Evolutionary conservation across 2,797 vertebrate genomes (phyloP).

Genomic region (Parambassis ranga): DNA sequence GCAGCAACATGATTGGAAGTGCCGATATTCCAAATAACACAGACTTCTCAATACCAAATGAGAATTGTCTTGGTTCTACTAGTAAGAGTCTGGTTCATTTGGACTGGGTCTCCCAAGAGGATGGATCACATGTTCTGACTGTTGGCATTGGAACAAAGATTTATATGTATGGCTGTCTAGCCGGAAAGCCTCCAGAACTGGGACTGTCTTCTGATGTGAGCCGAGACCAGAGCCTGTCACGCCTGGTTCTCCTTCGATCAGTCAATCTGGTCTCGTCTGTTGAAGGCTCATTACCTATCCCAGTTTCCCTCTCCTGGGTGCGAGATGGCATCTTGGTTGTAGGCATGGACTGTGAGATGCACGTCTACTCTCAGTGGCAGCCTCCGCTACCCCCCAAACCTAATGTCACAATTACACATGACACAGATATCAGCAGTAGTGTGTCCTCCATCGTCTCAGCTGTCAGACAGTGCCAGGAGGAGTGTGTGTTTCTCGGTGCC

Average conservation of each 20-base stretch:
- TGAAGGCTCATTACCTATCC: conserved; percentile 91
- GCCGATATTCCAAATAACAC: conserved; percentile 48
- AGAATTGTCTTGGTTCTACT: conserved; percentile 63
- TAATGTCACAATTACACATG: conserved; percentile 58
- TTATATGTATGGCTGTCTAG: conserved; percentile 91
- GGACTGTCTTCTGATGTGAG: conserved; percentile 80
- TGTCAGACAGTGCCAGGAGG: conserved; percentile 85
- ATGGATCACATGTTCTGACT: conserved; percentile 96
- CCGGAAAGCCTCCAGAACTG: conserved; percentile 89
- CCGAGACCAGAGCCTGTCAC: conserved; percentile 78
- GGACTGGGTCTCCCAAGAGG: conserved; percentile 98
- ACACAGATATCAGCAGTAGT: conserved; percentile 84
- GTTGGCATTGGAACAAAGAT: conserved; percentile 94
- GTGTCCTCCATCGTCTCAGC: conserved; percentile 84
- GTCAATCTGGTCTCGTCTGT: conserved; percentile 95
- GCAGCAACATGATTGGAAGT: conserved; percentile 13
- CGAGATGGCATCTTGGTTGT: conserved; percentile 97
- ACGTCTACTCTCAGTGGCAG: conserved; percentile 99
- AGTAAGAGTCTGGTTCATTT: conserved; percentile 88
- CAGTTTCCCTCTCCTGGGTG: conserved; percentile 97
- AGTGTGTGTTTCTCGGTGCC: conserved; percentile 60
- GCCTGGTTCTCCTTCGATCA: conserved; percentile 87
- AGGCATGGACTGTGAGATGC: conserved; percentile 99
- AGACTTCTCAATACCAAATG: conserved; percentile 67
- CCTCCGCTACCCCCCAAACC: conserved; percentile 79